Conservation (phyloP, 2,797 vertebrate species). For the Crenichthys baileyi region DNA sequence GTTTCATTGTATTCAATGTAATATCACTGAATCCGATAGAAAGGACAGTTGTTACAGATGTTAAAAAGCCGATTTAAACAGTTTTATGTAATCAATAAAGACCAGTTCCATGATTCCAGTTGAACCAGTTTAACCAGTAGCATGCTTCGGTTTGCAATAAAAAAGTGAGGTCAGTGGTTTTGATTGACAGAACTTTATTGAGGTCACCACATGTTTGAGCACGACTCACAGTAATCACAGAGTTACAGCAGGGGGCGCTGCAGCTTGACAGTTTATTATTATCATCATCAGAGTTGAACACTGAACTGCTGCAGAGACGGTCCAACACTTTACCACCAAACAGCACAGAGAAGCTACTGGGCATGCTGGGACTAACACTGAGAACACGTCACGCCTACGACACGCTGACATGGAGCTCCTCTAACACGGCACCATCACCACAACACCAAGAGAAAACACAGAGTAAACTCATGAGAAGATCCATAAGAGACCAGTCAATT, state of each 20-base stretch:
- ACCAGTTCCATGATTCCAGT: too few species aligned
- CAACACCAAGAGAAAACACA: constrained; percentile 17
- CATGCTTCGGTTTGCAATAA: neutral
- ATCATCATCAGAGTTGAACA: neutral
- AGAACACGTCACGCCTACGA: constrained; percentile 22
- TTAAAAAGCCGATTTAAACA: too few species aligned
- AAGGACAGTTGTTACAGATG: too few species aligned
- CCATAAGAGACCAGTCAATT: neutral
- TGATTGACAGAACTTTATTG: constrained; percentile 61
- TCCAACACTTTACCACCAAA: constrained; percentile 2
- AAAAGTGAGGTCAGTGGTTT: neutral
- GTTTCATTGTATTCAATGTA: too few species aligned
- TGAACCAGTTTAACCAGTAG: too few species aligned
- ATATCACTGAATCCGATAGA: too few species aligned
- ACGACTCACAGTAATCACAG: constrained; percentile 17
- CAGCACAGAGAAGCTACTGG: neutral
- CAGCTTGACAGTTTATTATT: constrained; percentile 32
- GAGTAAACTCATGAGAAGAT: neutral
- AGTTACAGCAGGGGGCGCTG: constrained; percentile 41
- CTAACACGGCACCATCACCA: constrained; percentile 37
- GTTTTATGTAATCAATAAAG: too few species aligned
- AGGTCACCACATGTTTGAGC: constrained; percentile 12
- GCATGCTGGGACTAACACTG: constrained; percentile 29
- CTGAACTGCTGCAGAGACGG: constrained; percentile 2
- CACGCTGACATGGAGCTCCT: constrained; percentile 19